phyloP scores from a whole-genome alignment of 1,140 invertebrate species.

The Ditylenchus dipsaci region DNA sequence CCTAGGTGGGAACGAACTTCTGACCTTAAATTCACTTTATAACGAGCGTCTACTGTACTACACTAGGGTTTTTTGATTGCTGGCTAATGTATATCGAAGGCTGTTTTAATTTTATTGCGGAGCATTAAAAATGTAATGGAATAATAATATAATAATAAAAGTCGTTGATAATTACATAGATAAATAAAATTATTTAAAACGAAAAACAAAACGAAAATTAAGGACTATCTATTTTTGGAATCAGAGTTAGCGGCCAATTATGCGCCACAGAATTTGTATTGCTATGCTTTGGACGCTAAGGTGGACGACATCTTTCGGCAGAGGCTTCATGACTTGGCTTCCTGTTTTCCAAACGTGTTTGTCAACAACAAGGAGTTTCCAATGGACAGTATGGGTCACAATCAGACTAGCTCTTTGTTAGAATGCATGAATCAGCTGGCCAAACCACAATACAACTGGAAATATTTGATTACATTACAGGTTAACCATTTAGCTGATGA shows the following conservation, averaged over 20 bases:
- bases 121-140: too few relatives aligned
- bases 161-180: too few relatives aligned
- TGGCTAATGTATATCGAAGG: too few relatives aligned
- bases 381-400: constrained; percentile 36
- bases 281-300: constrained; percentile 43
- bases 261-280: constrained; percentile 42
- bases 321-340: constrained; percentile 29
- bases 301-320: constrained; percentile 16
- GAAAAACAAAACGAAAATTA: background rate
- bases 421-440: constrained; percentile 30
- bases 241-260: constrained; percentile 27
- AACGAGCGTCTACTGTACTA: too few relatives aligned
- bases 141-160: too few relatives aligned
- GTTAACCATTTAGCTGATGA: background rate
- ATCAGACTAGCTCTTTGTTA: constrained; percentile 18
- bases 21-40: too few relatives aligned
- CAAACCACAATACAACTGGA: constrained; percentile 20
- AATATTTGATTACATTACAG: constrained; percentile 32
- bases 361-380: constrained; percentile 25
- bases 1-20: background rate
- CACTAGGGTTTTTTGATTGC: too few relatives aligned
- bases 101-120: too few relatives aligned
- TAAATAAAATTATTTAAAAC: background rate
- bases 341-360: constrained; percentile 38
- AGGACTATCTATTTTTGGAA: constrained; percentile 42